Base-by-base conservation (phyloP, 2,888 invertebrate species). In the Eupithecia centaureata region DNA sequence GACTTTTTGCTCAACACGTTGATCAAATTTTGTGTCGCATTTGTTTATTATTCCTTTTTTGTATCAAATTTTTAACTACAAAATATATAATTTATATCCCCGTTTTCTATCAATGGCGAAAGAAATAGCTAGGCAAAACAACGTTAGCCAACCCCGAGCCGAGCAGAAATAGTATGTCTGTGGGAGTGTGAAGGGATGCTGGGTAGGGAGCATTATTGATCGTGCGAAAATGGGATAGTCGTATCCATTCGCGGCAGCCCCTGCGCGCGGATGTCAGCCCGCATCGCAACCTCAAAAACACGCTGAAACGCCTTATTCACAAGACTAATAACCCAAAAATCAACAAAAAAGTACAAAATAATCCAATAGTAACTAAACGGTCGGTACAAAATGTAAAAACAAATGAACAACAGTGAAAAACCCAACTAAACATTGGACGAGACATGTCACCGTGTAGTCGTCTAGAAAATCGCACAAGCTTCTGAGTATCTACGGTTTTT, bases 131-230 rank as follows among this genome's bases (percentile, higher is more conserved):
- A 28, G 18, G 22, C 15, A 22, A 32, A 32, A 57, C 57, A 52
- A 27, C 56, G 30, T 32, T 18, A 30, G 22, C 57, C 32, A 57
- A 65, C 65, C 74, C 65, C 73, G 65, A 65, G 71, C 67, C 69
- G 70, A 64, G 71, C 74, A 75, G 76, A 76, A 70, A 73, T 73
- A 73, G 76, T 71, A 81, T 79, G 81, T 85, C 85, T 85, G 86
- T 89, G 86, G 83, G 83, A 86, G 88, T 84, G 76, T 81, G 86
- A 87, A 90, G 91, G 91, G 94, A 94, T 91, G 94, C 93, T 94
- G 93, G 91, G 89, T 86, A 89, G 91, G 92, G 92, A 93, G 93
- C 93, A 91, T 92, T 94, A 94, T 94, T 93, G 94, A 94, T 94
- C 94, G 91, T 81, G 90, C 84, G 88, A 88, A 90, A 92, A 89